Percentiles rank a stretch among this genome's conserved stretches.
phyloP scores from a whole-genome alignment of 2,113 vertebrate genomes.

The Catharus bicknelli region DNA sequence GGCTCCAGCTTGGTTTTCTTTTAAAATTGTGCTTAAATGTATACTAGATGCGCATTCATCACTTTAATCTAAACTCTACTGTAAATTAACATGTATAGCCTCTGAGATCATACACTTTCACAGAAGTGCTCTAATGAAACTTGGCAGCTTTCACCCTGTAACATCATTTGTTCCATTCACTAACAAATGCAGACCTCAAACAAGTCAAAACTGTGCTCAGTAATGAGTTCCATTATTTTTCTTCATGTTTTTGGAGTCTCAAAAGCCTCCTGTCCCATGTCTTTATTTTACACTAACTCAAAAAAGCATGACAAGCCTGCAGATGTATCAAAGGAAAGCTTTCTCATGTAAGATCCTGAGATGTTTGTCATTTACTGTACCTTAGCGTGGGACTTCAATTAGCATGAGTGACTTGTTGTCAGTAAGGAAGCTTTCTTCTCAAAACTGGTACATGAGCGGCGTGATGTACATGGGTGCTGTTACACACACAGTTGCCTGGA shows the following conservation, averaged over 20 bases:
- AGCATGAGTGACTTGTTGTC: conserved; percentile 52
- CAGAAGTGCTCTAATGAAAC: conserved; percentile 81
- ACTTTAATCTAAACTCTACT: conserved; percentile 63
- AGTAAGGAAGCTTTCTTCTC: conserved; percentile 58
- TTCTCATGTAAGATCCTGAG: neutral
- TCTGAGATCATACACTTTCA: conserved; percentile 81
- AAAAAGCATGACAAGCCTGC: neutral
- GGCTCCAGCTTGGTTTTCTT: conserved; percentile 41
- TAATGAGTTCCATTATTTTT: conserved; percentile 63
- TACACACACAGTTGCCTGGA: conserved; percentile 20
- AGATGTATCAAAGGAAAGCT: conserved; percentile 26
- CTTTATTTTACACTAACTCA: conserved; percentile 23
- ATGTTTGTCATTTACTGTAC: conserved; percentile 56
- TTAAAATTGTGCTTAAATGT: conserved; percentile 55
- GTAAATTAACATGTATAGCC: conserved; percentile 75
- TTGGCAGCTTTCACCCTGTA: conserved; percentile 74
- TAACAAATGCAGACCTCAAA: conserved; percentile 63
- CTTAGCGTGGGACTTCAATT: conserved; percentile 18
- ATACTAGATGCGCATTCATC: conserved; percentile 65
- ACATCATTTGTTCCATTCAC: conserved; percentile 86
- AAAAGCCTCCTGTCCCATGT: conserved; percentile 1
- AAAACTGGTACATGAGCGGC: conserved; percentile 3
- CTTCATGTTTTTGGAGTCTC: conserved; percentile 53
- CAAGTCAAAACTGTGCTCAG: conserved; percentile 64
- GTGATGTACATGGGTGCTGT: conserved; percentile 20